A percentile compares a stretch with the other conserved stretches of the same genome.
Conservation (phyloP, 1,140 invertebrate genomes). For the Hylyphantes graminicola region DNA sequence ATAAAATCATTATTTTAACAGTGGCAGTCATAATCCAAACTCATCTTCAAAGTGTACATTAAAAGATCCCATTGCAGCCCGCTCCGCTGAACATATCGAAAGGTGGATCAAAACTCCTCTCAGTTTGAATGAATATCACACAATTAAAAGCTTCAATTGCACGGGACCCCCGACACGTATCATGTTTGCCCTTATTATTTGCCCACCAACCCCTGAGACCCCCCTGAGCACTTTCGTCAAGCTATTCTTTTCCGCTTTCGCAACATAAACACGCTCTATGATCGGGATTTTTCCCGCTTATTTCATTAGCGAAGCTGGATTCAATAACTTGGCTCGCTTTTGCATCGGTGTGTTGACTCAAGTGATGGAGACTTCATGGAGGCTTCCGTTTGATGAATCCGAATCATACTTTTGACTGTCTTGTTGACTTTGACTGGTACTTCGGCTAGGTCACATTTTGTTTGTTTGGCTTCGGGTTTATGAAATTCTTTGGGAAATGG, state of each 20-base stretch:
- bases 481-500: conserved; percentile 24
- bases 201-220: conserved; percentile 8
- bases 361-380: conserved; percentile 40
- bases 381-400: conserved; percentile 55
- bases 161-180: conserved; percentile 5
- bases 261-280: conserved; percentile 52
- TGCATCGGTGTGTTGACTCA: conserved; percentile 41
- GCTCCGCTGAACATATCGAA: background rate
- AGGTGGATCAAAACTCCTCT: conserved; percentile 6
- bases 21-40: no score
- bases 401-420: conserved; percentile 45
- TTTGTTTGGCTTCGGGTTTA: conserved; percentile 30
- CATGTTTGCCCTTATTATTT: conserved; percentile 56
- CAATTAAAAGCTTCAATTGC: conserved; percentile 41
- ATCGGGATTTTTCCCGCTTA: conserved; percentile 53
- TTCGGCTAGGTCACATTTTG: conserved; percentile 25
- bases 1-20: no score
- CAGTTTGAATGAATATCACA: background rate
- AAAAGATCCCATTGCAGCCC: no score
- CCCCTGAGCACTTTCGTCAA: conserved; percentile 43
- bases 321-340: conserved; percentile 16
- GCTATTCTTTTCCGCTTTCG: conserved; percentile 36
- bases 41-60: no score
- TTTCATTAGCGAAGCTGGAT: conserved; percentile 45
- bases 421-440: conserved; percentile 25